Percentiles rank a stretch among this genome's conserved stretches.
Evolutionary conservation across 2,888 invertebrate species (phyloP).

Genomic region (Hipparchia semele): DNA sequence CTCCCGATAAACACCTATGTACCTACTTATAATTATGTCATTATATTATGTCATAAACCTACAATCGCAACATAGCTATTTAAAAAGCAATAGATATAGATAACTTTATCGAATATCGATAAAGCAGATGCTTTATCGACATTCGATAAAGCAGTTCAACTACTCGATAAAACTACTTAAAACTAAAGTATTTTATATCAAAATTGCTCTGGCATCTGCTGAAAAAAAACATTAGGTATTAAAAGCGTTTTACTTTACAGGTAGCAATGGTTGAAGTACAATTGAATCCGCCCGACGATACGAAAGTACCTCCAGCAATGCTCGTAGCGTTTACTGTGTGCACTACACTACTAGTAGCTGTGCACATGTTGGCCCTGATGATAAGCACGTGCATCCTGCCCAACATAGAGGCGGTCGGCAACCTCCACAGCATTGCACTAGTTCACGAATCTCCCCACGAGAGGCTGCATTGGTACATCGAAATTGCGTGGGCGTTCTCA

Average conservation of each 20-base stretch:
- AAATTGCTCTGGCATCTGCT: background rate
- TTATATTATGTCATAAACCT: too few relatives aligned
- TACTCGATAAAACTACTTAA: too few relatives aligned
- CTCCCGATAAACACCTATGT: too few relatives aligned
- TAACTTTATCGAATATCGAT: too few relatives aligned
- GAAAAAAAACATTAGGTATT: background rate
- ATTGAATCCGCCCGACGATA: conserved; percentile 85
- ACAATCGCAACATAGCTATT: too few relatives aligned
- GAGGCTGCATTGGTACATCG: conserved; percentile 96
- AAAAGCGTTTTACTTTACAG: conserved; percentile 66
- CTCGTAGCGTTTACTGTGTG: conserved; percentile 96
- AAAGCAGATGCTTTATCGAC: too few relatives aligned
- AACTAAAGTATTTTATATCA: too few relatives aligned
- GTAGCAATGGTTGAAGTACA: conserved; percentile 99
- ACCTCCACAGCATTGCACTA: conserved; percentile 92
- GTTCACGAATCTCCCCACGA: conserved; percentile 96
- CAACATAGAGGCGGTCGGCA: conserved; percentile 98
- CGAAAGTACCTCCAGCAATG: conserved; percentile 90
- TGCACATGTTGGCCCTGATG: conserved; percentile 99
- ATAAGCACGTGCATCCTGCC: conserved; percentile 99
- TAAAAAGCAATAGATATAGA: too few relatives aligned
- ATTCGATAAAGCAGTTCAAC: too few relatives aligned
- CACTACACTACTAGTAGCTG: conserved; percentile 97
- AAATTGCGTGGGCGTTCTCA: conserved; percentile 98
- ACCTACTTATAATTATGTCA: too few relatives aligned